Base-by-base conservation (phyloP, 2,888 invertebrate species). In the Onchidella celtica region DNA sequence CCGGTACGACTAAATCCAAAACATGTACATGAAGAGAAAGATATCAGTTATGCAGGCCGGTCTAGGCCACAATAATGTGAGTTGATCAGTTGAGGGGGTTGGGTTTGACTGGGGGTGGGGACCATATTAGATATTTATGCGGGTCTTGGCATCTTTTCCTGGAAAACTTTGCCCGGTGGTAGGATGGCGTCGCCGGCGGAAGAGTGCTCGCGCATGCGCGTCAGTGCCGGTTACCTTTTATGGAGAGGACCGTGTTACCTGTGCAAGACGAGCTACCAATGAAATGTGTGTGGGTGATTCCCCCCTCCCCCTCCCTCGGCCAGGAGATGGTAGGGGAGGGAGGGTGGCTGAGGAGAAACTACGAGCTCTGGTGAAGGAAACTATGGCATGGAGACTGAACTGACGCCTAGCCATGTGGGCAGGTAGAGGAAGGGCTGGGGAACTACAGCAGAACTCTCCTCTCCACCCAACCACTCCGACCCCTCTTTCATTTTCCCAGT, bases 121-220 rank as follows among this genome's bases (percentile, higher is more conserved):
- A 55, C 55, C 55, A 34, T 36, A 6, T 34, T 47, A 47, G 47
- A 47, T 47, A 24, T n/a, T n/a, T n/a, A n/a, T 61, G 61, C 14
- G 61, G 55, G 27, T 73, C 34, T 17, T 9, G 1, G 61, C 36
- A 73, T n/a, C 73, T n/a, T 73, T 73, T 73, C 73, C 36, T 11
- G 29, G 73, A 73, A 73, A 1, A 57, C 36, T 9, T 29, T 3
- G 24, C 57, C 36, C 36, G 59, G 1, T 17, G 36, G 34, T 36
- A 59, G 36, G n/a, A 73, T 59, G 59, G 59, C 73, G n/a, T 57
- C 36, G 66, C 34, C 66, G 69, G 69, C 73, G 73, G 73, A 73
- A 73, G 34, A 21, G n/a, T 24, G 17, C 17, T 61, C 61, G 24
- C 73, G 73, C 73, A 73, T 61, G 73, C 73, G 73, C 73, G n/a